Conservation (phyloP, 1,140 invertebrate species). For the Euborellia annulipes region DNA sequence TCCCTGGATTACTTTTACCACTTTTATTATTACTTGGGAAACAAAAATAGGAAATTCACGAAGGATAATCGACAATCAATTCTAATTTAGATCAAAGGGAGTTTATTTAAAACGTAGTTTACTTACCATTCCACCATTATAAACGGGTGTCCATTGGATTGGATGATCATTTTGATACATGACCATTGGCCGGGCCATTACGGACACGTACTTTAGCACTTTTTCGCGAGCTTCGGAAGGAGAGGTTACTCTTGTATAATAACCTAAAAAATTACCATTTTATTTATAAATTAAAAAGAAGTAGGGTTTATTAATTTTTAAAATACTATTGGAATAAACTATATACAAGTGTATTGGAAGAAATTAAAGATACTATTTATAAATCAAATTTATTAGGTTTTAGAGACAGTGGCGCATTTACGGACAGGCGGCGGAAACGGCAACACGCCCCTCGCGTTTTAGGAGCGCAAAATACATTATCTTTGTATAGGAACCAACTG, state of each 20-base stretch:
- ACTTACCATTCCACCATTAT: slow-evolving; percentile 70
- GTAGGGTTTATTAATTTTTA: no score
- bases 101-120: slow-evolving; percentile 16
- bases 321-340: no score
- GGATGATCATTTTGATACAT: slow-evolving; percentile 80
- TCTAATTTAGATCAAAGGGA: slow-evolving; percentile 10
- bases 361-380: not conserved
- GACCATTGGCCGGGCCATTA: slow-evolving; percentile 78
- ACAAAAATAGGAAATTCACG: slow-evolving; percentile 8
- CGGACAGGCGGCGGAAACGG: no score
- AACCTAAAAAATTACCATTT: slow-evolving; percentile 39
- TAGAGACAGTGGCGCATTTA: no score
- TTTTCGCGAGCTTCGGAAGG: slow-evolving; percentile 68
- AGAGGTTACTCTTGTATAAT: slow-evolving; percentile 71
- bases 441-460: no score
- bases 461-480: no score
- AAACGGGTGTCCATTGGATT: slow-evolving; percentile 78
- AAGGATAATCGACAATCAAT: slow-evolving; percentile 6
- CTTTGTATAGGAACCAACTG: no score
- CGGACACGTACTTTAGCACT: slow-evolving; percentile 81
- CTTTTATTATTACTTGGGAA: not conserved
- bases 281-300: not conserved
- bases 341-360: not conserved
- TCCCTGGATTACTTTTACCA: no score
- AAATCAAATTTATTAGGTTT: not conserved